Percentiles rank a stretch among this genome's conserved stretches.
Evolutionary conservation across 2,113 vertebrate genomes (phyloP).

Genomic region (Pedetes capensis): DNA sequence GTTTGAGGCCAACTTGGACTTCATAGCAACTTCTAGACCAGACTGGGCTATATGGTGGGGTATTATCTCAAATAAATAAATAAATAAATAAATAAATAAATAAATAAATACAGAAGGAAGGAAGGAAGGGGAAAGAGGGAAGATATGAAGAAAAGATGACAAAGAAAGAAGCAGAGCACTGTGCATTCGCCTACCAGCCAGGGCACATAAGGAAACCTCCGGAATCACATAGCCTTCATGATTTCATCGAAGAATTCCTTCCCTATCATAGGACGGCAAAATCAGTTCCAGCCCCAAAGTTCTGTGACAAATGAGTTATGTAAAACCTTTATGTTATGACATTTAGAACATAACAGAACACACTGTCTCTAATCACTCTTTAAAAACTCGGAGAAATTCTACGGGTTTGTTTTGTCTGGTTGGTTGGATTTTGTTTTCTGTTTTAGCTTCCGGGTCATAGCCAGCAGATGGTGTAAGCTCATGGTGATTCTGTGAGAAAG

Average conservation of each 20-base stretch:
- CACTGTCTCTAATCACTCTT: not conserved
- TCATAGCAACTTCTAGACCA: too few species aligned
- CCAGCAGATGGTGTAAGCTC: fast-evolving
- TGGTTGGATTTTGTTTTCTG: too few species aligned
- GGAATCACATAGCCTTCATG: fast-evolving
- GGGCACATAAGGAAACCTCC: too few species aligned
- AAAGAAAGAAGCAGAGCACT: not conserved
- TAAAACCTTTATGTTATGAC: not conserved
- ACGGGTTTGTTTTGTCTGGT: not conserved
- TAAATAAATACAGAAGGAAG: too few species aligned
- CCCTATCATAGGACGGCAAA: not conserved
- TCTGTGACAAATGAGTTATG: not conserved
- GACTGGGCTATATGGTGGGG: too few species aligned
- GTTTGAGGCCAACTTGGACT: too few species aligned
- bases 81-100: too few species aligned
- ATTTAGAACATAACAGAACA: not conserved
- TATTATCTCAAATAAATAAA: too few species aligned
- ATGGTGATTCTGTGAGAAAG: too few species aligned
- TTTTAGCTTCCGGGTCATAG: too few species aligned
- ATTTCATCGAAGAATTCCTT: not conserved
- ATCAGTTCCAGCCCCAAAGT: not conserved
- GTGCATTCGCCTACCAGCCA: not conserved
- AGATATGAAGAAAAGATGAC: not conserved
- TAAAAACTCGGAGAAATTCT: not conserved
- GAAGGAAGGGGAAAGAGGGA: too few species aligned